Evolutionary conservation across 2,888 invertebrate genomes (phyloP), one percentile per base, ranked within the genome.

Genomic region (Papilio elwesi): DNA sequence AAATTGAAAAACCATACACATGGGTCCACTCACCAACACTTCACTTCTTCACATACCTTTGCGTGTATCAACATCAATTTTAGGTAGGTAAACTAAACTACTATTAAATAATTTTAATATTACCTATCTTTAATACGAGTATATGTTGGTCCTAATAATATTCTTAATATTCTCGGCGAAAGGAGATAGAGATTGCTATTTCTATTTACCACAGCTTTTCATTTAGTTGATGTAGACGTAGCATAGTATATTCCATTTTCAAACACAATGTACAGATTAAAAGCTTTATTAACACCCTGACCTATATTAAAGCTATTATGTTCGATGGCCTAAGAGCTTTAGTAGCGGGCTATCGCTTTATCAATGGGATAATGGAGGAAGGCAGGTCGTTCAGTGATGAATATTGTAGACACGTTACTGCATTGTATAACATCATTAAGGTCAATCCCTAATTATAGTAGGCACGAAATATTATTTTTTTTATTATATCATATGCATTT

Each of bases 241-340:
- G 26, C 26, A 4, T 1, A 26, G 26, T 43, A 57, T 36, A 59
- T 13, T 62, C 5, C 10, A 10, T 15, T 59, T n/a, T 15, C 15
- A 55, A 57, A 70, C 72, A 75, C 70, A 72, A 68, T 69, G 65
- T 57, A 68, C 13, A 13, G 26, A 16, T 78, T 75, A 75, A 74
- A 70, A 80, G 75, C 76, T 76, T 2, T 26, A 73, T 82, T 64
- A 80, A 59, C 26, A 36, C 52, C 81, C 76, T 88, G 86, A 86
- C 87, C 88, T 78, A 87, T 83, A 85, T 86, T 79, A 70, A 74
- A 80, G 75, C 76, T 53, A 52, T 77, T 78, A 79, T 76, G 81
- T 82, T 82, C 79, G 80, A 80, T 81, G 80, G 80, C 82, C 82
- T 85, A 82, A 85, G 87, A 86, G 81, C 84, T 86, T 86, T 86